Conservation (phyloP, 2,113 vertebrate genomes). For the Brienomyrus brachyistius region DNA sequence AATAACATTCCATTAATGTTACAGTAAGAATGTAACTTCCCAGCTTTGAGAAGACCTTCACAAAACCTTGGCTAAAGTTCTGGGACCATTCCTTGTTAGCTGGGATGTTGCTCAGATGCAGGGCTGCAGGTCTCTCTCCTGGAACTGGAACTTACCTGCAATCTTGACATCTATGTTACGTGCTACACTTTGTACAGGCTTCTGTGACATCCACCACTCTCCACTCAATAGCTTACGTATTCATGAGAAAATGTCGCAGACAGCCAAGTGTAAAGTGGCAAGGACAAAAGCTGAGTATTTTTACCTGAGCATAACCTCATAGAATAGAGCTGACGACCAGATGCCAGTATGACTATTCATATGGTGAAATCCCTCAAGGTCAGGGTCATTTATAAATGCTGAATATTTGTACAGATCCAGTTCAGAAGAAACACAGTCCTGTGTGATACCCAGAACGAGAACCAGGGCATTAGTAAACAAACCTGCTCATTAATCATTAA, state of each 20-base stretch:
- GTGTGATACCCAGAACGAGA: background rate
- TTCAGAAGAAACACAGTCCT: background rate
- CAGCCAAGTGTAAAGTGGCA: background rate
- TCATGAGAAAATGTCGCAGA: background rate
- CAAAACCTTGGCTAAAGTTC: background rate
- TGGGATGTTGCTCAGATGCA: background rate
- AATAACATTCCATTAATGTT: background rate
- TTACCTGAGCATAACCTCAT: background rate
- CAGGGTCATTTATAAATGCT: background rate
- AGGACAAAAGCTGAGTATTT: background rate
- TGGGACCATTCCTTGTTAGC: background rate
- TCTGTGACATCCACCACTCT: background rate
- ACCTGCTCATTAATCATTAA: background rate
- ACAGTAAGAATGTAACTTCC: background rate
- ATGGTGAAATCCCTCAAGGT: slow-evolving; percentile 1
- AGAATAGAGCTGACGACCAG: background rate
- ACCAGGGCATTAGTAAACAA: background rate
- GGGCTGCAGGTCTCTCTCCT: background rate
- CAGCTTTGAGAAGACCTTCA: background rate
- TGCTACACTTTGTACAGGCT: background rate
- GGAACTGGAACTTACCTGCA: background rate
- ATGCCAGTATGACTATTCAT: background rate
- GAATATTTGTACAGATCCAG: background rate
- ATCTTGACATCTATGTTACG: background rate
- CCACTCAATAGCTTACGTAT: background rate